Evolutionary conservation across 2,797 vertebrate genomes (phyloP), one percentile per base, ranked within the genome.

Genomic region (Buphagus erythrorhynchus): DNA sequence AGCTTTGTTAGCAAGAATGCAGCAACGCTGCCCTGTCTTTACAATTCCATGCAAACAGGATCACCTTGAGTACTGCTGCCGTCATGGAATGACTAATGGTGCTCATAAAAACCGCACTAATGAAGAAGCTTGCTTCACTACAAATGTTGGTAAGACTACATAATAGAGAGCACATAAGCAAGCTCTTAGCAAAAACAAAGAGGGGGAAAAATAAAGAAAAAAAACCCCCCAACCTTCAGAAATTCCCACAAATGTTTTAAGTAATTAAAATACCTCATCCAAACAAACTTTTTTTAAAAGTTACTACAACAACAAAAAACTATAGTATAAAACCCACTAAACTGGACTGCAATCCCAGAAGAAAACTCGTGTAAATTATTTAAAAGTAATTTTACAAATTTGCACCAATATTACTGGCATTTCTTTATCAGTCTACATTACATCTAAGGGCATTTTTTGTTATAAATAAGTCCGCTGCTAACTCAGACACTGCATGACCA

Each of bases 161-260:
- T 43, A 90, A 74, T 0, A 51, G 19, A 16, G 16, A 92, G 40
- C 22, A 36, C 12, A 77, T 31, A 68, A 77, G 14, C 16, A 74
- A 74, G 18, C 5, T 59, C 18, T 55, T 9, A 13, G 19, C 10
- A 25, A 69, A 76, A 45, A 17, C 25, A 42, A 10, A 21, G 2
- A 5, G 5, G 1, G 3, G 1, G 4, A 3, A 2, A 38, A 9
- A 8, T 8, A 22, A 9, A 7, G 26, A n/a, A 16, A 3, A 16
- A 11, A 11, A 16, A 35, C 3, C 3, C 3, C 5, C 45, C 3
- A 48, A 49, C 6, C 17, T 33, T 43, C 15, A 46, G 11, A 78
- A 91, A 52, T 8, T 49, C 22, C 36, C 46, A 71, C 17, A 42
- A 2, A 58, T 25, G 14, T 52, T 73, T 46, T 21, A 58, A 73